Evolutionary conservation across 2,888 invertebrate species (phyloP), one percentile per base, ranked within the genome.

Genomic region (Brenthis daphne): DNA sequence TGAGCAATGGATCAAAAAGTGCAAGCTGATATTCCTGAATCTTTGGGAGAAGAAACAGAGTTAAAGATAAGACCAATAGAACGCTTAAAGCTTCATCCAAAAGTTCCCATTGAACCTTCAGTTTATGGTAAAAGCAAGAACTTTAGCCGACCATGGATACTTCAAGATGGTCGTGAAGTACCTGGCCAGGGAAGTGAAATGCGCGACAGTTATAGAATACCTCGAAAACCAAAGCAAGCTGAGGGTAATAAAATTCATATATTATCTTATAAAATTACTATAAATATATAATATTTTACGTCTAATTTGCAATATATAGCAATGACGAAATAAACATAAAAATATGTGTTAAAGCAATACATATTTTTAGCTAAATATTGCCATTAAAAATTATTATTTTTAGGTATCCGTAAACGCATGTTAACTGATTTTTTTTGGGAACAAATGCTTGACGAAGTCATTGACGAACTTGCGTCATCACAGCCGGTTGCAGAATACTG

Each of bases 361-460:
- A 37, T 37, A 37, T 37, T 1, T 8, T 37, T 37, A 37, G 37
- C 37, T 37, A 37, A 37, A 37, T 37, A 8, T 37, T 6, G 37
- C 6, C 37, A 37, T 8, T 37, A 37, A 37, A 8, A 37, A 8
- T 43, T 11, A 11, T 43, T 43, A 43, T 43, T 65, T 69, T 57
- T 20, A 91, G 93, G 93, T 66, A 83, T 90, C 63, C 89, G 93
- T 14, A 89, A 85, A 73, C 82, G 86, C 33, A 86, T 92, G 89
- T 76, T 93, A 14, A 89, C 86, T 0, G 88, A 93, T 72, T 92
- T 91, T 77, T 92, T 89, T 76, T 92, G 91, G 92, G 92, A 90
- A 74, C 89, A 92, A 86, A 92, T 92, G 90, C 75, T 92, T 53
- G 88, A 89, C n/a, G 93, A 93, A 80, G 89, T 90, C 1, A 86